Conservation (phyloP, 1,140 invertebrate genomes). For the Vanessa atalanta region DNA sequence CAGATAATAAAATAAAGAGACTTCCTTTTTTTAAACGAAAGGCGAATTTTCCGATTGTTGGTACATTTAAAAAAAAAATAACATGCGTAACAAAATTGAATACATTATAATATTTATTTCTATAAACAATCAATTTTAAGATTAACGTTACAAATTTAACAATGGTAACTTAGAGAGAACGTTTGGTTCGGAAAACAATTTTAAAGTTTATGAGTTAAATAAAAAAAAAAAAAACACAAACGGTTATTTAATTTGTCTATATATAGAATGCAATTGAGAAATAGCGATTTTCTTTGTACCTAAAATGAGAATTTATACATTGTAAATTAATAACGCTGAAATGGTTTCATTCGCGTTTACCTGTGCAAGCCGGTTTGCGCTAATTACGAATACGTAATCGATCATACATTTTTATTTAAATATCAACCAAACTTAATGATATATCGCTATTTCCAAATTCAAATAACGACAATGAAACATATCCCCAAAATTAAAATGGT, state of each 20-base stretch:
- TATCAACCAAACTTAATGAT: neutral
- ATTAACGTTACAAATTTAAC: slow-evolving; percentile 25
- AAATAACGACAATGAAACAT: neutral
- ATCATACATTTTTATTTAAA: neutral
- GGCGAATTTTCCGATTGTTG: neutral
- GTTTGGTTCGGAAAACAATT: neutral
- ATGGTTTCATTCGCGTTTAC: too few species aligned
- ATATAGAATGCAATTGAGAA: neutral
- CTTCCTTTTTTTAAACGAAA: neutral
- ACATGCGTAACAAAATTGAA: slow-evolving; percentile 9
- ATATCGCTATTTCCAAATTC: slow-evolving; percentile 4
- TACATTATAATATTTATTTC: slow-evolving; percentile 1
- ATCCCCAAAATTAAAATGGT: neutral
- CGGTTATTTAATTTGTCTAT: neutral
- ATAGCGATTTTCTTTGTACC: too few species aligned
- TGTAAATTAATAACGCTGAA: too few species aligned
- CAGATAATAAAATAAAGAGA: neutral
- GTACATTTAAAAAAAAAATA: neutral
- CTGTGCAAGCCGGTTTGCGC: too few species aligned
- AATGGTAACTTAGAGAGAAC: slow-evolving; percentile 28
- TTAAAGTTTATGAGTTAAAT: neutral
- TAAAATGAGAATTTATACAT: too few species aligned
- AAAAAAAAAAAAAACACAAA: neutral
- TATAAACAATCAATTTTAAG: slow-evolving; percentile 1
- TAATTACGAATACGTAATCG: neutral